Evolutionary conservation across 2,113 vertebrate genomes (phyloP), one percentile per base, ranked within the genome.

Genomic region (Hydrolagus affinis): DNA sequence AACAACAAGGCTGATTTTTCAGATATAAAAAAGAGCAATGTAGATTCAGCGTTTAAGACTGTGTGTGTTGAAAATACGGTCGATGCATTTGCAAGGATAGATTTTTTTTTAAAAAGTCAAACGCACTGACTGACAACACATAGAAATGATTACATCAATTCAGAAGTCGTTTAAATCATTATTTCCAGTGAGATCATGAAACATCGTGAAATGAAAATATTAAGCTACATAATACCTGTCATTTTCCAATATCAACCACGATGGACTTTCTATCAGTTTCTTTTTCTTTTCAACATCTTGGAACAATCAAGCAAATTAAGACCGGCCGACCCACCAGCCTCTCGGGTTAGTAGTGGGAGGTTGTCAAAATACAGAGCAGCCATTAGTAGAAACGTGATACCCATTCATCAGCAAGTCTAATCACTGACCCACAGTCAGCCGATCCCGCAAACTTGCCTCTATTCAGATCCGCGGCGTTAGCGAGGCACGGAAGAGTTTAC

Each of bases 231-330:
- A 83, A 66, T 83, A 30, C 30, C 21, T 83, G 77, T 66, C 60
- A 83, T 83, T 83, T 83, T 62, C 60, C 77, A 83, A 83, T 66
- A 66, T 64, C 77, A 66, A 66, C 30, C n/a, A 32, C 59, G 60
- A 83, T 64, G 77, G 77, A 57, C 23, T 60, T 83, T 66, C 77
- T 64, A 83, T 83, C 77, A 83, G 59, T 64, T 83, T 87, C 85
- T 87, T 86, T 89, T 88, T 91, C 90, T n/a, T n/a, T 86, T 88
- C 85, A 90, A 95, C 96, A 97, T 95, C 95, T 96, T 97, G 95
- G 92, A 97, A 91, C 95, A 95, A 97, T 96, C 95, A 97, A 92
- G 85, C 92, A 93, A 95, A 96, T 96, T 96, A 95, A 95, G 91
- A 90, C 91, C 94, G 96, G 95, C 95, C 94, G 92, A 89, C 91